Base-by-base conservation (phyloP, 1,140 invertebrate species). In the Bombus sibiricus region DNA sequence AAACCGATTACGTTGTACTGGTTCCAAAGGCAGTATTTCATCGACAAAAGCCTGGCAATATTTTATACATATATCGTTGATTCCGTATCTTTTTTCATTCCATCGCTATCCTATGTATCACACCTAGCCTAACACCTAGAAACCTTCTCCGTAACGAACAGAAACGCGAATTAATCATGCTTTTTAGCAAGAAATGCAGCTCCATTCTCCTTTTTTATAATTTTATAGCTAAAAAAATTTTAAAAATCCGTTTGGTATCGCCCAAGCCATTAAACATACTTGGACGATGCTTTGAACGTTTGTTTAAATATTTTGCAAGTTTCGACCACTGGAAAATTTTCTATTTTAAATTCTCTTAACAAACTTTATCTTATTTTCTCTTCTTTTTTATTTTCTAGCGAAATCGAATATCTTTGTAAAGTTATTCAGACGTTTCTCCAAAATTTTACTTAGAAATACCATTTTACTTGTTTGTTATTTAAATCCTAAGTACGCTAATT, bases 1-100 rank as follows among this genome's bases (percentile, higher is more conserved):
- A 77, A 77, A 77, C 62, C 81, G 81, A 83, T 83, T 83, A 83
- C 74, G 62, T 66, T 77, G 66, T 57, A 25, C 73, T 25, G 73
- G 43, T n/a, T 28, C 32, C 62, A 32, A 22, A 28, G 73, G 74
- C 62, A 53, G 62, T 83, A 83, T 83, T 69, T 83, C 73, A 83
- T 83, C 73, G 73, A 32, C 43, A n/a, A 43, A n/a, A 68, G 37
- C 43, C 34, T 13, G 62, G 62, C 34, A 77, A 77, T 77, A 83
- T 83, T 69, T 83, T 83, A 83, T 77, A 76, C 25, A 62, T 77
- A 83, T 77, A 83, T 68, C n/a, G 43, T 64, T 57, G 47, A 64
- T 83, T 83, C 81, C 62, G 34, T 77, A 69, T 83, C 28, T 41
- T 66, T 66, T 43, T 76, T 32, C 79, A 32, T 69, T 34, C 57